A percentile compares a stretch with the other conserved stretches of the same genome.
phyloP scores from a whole-genome alignment of 2,797 vertebrate species.

The Cheirogaleus major region DNA sequence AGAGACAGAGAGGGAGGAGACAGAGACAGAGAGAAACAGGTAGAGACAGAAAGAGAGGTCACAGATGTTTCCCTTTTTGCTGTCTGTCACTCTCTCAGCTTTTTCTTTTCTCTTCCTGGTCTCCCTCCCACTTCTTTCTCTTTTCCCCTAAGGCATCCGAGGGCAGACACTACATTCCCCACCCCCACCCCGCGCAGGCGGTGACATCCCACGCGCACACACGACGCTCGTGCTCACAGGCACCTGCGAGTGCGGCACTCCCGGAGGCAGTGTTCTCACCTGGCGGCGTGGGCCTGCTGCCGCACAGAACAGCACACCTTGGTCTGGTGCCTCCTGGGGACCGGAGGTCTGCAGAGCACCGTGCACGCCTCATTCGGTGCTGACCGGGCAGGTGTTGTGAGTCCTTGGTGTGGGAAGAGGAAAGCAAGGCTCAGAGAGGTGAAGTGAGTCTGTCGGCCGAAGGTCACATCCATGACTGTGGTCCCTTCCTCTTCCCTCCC shows the following conservation, averaged over 20 bases:
- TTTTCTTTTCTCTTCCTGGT: background rate
- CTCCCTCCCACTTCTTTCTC: background rate
- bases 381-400: fast-evolving
- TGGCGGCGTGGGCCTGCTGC: fast-evolving
- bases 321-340: fast-evolving
- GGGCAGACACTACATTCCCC: background rate
- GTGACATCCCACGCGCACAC: fast-evolving
- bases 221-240: fast-evolving
- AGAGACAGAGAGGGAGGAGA: background rate
- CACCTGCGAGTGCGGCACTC: fast-evolving
- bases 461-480: fast-evolving
- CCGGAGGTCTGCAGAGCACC: too few relatives aligned
- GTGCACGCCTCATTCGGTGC: background rate
- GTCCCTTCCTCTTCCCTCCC: background rate
- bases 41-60: background rate
- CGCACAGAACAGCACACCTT: fast-evolving
- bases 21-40: background rate
- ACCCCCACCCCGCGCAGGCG: too few relatives aligned
- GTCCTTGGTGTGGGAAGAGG: background rate
- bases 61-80: background rate
- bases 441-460: background rate
- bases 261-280: fast-evolving
- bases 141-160: background rate
- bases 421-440: background rate
- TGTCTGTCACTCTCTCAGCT: background rate